These are phyloP conservation scores for Chlorospingus semifuscus DNA, from an alignment of 2,797 vertebrate genomes.

Conservation along the genomic window DNA sequence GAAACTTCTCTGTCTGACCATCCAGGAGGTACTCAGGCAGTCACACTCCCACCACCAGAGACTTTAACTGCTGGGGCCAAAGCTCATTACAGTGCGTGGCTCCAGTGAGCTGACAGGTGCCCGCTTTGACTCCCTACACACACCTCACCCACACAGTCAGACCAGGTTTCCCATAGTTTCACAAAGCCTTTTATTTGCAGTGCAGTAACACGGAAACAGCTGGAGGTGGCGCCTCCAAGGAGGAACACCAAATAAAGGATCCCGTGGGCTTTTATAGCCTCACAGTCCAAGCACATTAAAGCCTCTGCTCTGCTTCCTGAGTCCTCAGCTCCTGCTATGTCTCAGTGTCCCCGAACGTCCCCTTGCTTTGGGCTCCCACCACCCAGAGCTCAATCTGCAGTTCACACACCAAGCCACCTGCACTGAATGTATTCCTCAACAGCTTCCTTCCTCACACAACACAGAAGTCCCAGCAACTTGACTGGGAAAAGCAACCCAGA, in stretches of 20 bases:
- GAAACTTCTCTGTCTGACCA: neutral
- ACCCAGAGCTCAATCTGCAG: neutral
- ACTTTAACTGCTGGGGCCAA: neutral
- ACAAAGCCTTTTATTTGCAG: neutral
- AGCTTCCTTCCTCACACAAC: neutral
- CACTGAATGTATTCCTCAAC: neutral
- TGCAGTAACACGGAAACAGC: neutral
- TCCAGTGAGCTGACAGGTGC: neutral
- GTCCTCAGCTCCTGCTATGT: neutral
- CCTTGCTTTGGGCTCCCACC: neutral
- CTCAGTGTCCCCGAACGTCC: accelerated
- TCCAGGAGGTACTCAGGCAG: neutral
- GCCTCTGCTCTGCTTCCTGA: neutral
- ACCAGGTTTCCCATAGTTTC: neutral
- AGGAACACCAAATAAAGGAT: neutral
- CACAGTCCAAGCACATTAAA: neutral
- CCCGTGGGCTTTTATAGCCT: neutral
- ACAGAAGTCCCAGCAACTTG: neutral
- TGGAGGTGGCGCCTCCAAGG: neutral
- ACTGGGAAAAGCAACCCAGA: neutral
- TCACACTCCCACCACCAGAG: neutral
- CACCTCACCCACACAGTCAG: neutral
- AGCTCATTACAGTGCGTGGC: neutral
- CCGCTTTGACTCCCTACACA: neutral
- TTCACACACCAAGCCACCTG: neutral